Evolutionary conservation across 2,113 vertebrate species (phyloP).

Genomic region (Tonatia bakeri): DNA sequence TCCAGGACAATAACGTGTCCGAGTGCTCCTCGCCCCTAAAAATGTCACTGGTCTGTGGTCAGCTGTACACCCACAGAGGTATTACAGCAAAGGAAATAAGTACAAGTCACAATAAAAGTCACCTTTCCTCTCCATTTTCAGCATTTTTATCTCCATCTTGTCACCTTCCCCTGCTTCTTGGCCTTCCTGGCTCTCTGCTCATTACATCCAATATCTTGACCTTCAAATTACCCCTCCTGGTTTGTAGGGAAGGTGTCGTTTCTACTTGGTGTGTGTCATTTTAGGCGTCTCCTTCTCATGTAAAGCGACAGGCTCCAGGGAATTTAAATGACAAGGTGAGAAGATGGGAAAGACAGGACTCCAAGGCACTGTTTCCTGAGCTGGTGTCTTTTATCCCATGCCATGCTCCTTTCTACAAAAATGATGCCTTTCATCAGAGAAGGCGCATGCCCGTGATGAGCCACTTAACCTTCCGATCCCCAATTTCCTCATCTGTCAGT

Average conservation of each 20-base stretch:
- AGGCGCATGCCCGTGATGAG: not conserved
- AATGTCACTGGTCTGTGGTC: not conserved
- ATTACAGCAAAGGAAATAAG: not conserved
- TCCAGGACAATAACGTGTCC: not conserved
- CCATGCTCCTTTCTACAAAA: not conserved
- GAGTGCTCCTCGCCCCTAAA: not conserved
- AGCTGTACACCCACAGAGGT: not conserved
- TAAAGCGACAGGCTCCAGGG: not conserved
- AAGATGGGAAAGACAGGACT: not conserved
- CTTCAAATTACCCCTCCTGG: not conserved
- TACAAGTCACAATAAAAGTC: not conserved
- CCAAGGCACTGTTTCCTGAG: not conserved
- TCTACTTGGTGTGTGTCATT: not conserved
- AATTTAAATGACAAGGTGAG: not conserved
- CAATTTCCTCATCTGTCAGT: not conserved
- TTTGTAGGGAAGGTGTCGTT: rapidly evolving
- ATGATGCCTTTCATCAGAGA: not conserved
- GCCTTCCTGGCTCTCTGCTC: not conserved
- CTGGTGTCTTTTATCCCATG: not conserved
- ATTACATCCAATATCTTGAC: not conserved
- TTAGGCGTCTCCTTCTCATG: not conserved
- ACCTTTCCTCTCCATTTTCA: not conserved
- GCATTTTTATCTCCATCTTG: not conserved
- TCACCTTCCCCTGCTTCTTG: too few species aligned
- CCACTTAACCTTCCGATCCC: not conserved